Evolutionary conservation across 64 coral and sea anemone genomes (phyloP).

Genomic region (Montipora efflorescens): DNA sequence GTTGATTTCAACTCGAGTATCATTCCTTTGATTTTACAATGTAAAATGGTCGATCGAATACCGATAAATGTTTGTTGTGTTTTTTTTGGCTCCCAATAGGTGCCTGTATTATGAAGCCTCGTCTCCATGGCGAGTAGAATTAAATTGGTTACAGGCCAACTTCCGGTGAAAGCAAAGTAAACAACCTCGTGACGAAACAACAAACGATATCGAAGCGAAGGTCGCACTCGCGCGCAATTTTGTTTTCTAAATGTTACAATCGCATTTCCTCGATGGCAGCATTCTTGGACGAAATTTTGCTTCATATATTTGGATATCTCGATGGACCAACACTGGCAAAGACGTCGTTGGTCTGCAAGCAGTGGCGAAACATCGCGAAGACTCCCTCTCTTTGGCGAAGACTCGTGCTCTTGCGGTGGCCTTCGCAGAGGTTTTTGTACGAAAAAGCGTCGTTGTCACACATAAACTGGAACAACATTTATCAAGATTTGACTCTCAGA

Average conservation of each 20-base stretch:
- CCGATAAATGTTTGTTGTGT: too few species aligned
- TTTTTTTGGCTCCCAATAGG: too few species aligned
- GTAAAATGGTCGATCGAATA: background rate
- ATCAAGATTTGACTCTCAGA: slow-evolving; percentile 80
- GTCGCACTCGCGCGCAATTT: slow-evolving; percentile 11
- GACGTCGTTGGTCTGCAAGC: slow-evolving; percentile 78
- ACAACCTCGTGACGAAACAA: slow-evolving; percentile 56
- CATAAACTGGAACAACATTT: slow-evolving; percentile 80
- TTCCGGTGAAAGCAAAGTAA: slow-evolving; percentile 61
- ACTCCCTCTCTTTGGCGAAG: slow-evolving; percentile 80
- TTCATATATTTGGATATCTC: slow-evolving; percentile 94
- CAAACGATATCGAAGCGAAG: background rate
- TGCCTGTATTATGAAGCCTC: background rate
- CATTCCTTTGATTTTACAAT: too few species aligned
- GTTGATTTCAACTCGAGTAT: too few species aligned
- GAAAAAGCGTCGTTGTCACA: slow-evolving; percentile 74
- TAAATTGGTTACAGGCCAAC: background rate
- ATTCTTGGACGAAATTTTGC: slow-evolving; percentile 94
- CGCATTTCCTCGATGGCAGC: slow-evolving; percentile 51
- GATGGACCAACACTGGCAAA: slow-evolving; percentile 69
- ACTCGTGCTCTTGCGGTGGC: slow-evolving; percentile 83
- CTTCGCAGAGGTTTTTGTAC: slow-evolving; percentile 91
- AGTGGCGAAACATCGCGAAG: slow-evolving; percentile 83
- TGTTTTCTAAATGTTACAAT: slow-evolving; percentile 32
- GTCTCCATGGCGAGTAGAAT: background rate